Percentiles rank a stretch among this genome's conserved stretches.
These are phyloP conservation scores for Machaerirhynchus nigripectus DNA, from an alignment of 2,113 vertebrate species.

Conservation along the genomic window DNA sequence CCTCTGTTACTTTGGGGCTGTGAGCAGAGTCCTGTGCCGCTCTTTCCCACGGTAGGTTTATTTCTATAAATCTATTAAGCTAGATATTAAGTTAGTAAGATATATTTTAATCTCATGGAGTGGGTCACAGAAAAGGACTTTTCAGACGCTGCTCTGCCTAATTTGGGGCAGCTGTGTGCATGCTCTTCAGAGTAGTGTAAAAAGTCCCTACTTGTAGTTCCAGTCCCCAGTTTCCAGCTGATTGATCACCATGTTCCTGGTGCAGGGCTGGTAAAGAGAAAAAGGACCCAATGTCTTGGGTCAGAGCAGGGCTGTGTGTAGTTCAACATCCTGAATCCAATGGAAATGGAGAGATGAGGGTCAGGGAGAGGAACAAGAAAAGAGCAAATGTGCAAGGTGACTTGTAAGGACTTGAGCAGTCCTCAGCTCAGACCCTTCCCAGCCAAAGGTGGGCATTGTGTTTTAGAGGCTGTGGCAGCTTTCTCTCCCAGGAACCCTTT, in stretches of 20 bases:
- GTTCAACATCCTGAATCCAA: not conserved
- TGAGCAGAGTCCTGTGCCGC: accelerated
- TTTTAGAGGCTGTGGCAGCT: not conserved
- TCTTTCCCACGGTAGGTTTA: not conserved
- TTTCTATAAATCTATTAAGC: not conserved
- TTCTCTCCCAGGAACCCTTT: not conserved
- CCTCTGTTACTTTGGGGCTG: not conserved
- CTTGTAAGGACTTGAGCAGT: not conserved
- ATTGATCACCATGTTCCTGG: accelerated
- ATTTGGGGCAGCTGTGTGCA: not conserved
- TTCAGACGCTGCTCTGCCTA: not conserved
- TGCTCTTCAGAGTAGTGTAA: not conserved
- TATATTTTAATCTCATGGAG: not conserved
- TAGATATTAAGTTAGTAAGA: too few species aligned
- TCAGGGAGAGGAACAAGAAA: not conserved
- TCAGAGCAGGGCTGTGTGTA: not conserved
- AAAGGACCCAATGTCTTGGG: not conserved
- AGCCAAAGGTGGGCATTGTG: not conserved
- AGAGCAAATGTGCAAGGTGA: not conserved
- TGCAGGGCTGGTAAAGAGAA: not conserved
- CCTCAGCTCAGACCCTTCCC: not conserved
- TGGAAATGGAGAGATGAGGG: not conserved
- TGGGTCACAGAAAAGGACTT: too few species aligned
- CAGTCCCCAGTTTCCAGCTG: not conserved
- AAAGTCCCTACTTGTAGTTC: not conserved